phyloP scores from a whole-genome alignment of 2,888 invertebrate species.

The Ectemnius continuus region DNA sequence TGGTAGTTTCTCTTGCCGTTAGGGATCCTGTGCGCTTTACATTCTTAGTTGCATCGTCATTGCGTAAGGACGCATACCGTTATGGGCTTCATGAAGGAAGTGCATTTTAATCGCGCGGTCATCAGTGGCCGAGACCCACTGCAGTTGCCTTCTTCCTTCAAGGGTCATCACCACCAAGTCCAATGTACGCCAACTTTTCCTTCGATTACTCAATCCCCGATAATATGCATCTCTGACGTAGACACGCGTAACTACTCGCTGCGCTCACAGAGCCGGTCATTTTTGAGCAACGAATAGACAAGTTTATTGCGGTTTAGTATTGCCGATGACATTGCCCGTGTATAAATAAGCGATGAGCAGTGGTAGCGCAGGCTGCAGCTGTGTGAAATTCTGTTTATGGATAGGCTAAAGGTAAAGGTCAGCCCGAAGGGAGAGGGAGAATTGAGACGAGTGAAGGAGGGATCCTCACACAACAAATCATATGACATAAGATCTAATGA shows the following conservation, averaged over 20 bases:
- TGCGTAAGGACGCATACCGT: background rate
- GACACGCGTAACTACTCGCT: no score
- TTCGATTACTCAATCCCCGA: no score
- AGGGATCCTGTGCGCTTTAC: conserved; percentile 10
- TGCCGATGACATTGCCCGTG: background rate
- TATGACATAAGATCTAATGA: conserved; percentile 2
- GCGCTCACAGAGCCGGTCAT: no score
- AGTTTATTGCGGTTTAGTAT: no score
- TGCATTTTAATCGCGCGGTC: conserved; percentile 1
- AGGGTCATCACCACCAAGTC: no score
- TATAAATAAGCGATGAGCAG: background rate
- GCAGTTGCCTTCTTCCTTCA: no score
- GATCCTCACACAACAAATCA: conserved; percentile 5
- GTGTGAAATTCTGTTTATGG: background rate
- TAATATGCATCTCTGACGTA: no score
- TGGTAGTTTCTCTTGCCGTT: background rate
- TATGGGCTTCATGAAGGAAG: background rate
- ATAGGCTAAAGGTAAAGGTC: conserved; percentile 6
- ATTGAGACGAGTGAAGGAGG: background rate
- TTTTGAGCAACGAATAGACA: no score
- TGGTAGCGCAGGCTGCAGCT: background rate
- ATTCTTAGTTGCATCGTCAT: background rate
- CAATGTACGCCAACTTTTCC: no score
- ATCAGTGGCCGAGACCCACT: no score
- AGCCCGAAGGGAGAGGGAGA: background rate